phyloP scores from a whole-genome alignment of 2,797 vertebrate species.

The Chelmon rostratus region DNA sequence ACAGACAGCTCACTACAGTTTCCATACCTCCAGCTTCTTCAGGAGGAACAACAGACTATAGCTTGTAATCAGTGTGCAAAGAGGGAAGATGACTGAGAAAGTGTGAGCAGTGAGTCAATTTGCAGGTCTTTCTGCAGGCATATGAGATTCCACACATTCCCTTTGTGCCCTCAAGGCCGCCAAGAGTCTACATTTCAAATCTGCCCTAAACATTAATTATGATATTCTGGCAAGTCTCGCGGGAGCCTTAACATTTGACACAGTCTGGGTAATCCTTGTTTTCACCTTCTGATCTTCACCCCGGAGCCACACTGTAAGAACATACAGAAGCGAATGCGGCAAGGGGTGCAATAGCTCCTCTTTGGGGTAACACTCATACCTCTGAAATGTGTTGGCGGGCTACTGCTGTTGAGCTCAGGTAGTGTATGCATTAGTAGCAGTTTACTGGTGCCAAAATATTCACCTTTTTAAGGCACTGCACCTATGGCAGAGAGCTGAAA shows the following conservation, averaged over 20 bases:
- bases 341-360: constrained; percentile 26
- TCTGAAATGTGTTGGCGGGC: constrained; percentile 20
- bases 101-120: constrained; percentile 40
- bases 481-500: not conserved
- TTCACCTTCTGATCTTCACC: constrained; percentile 51
- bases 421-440: constrained; percentile 21
- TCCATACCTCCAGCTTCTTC: constrained; percentile 1
- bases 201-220: constrained; percentile 75
- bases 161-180: constrained; percentile 54
- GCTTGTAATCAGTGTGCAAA: constrained; percentile 45
- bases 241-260: constrained; percentile 68
- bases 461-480: constrained; percentile 8
- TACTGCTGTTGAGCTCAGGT: constrained; percentile 4
- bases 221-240: constrained; percentile 66
- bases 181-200: constrained; percentile 54
- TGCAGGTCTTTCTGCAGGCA: constrained; percentile 54
- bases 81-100: constrained; percentile 17
- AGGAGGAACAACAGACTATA: not conserved
- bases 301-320: constrained; percentile 20
- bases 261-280: constrained; percentile 51
- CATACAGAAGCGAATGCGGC: constrained; percentile 16
- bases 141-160: constrained; percentile 68
- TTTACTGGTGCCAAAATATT: constrained; percentile 39
- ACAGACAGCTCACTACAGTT: constrained; percentile 14
- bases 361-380: constrained; percentile 21